Evolutionary conservation across 2,113 vertebrate genomes (phyloP), one percentile per base, ranked within the genome.

Genomic region (Cololabis saira): DNA sequence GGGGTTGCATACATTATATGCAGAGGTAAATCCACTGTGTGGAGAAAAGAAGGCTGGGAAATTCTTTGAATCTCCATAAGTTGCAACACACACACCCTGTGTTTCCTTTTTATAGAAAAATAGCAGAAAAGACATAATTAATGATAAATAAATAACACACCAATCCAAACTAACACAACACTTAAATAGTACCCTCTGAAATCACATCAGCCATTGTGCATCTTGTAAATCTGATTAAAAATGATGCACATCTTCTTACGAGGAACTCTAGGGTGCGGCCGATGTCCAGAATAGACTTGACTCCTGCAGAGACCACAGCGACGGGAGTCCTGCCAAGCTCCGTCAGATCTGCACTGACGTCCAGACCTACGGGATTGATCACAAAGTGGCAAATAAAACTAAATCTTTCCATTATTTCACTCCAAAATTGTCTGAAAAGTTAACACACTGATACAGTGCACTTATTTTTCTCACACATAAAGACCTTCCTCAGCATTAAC

Each of bases 221-320:
- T n/a, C 3, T 17, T 16, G 61, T 24, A 17, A 8, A 21, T 63
- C 19, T 22, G 21, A 10, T 19, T 5, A 24, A 3, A 49, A 53
- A 70, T 2, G 5, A 42, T 33, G 2, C 30, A 1, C 8, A 10
- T 43, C 10, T 55, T 40, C 93, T 84, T 87, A 97, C 96, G 85
- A 97, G 90, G 70, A 95, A 95, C 66, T 97, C 96, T 74, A 97
- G 76, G 7, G 96, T 97, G 74, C 94, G 94, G 2, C 95, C 94
- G 40, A 97, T 95, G 85, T 97, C 96, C 61, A 97, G 92, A 72
- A 97, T 95, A 45, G 96, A 97, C 74, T 97, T 97, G 44, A 94
- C 91, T 22, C 96, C 96, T 66, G 96, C 95, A 62, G 94, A 96
- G 41, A 97, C 79, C 61, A 97, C 95, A 67, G 95, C 92, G 3